These are phyloP conservation scores for Eleutherodactylus coqui DNA, from an alignment of 2,797 vertebrate species.

Conservation along the genomic window DNA sequence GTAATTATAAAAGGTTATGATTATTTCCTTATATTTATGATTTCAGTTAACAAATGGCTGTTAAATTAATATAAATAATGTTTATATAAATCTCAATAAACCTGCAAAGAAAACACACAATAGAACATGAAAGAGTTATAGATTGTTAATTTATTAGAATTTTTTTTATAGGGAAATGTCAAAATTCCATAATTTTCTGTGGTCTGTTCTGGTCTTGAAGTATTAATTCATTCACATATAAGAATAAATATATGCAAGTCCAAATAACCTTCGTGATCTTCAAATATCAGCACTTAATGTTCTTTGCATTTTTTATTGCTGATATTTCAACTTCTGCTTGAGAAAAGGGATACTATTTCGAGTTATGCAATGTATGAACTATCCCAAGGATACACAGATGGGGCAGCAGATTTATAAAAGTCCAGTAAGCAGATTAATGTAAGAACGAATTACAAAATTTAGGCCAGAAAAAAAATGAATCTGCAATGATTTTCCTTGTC, in stretches of 20 bases:
- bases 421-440: conserved; percentile 59
- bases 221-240: background rate
- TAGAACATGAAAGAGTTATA: background rate
- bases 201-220: background rate
- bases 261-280: conserved; percentile 50
- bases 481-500: conserved; percentile 40
- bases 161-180: background rate
- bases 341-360: conserved; percentile 20
- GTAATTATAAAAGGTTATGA: background rate
- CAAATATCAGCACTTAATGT: conserved; percentile 18
- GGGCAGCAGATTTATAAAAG: conserved; percentile 56
- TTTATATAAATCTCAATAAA: background rate
- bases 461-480: conserved; percentile 46
- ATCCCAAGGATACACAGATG: conserved; percentile 56
- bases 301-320: conserved; percentile 49
- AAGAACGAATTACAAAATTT: conserved; percentile 39
- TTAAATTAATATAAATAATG: background rate
- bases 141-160: background rate
- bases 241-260: conserved; percentile 13
- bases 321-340: conserved; percentile 49
- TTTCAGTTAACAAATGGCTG: no score
- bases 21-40: background rate
- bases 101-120: background rate
- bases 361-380: conserved; percentile 36
- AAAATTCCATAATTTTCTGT: background rate